Percentiles rank a stretch among this genome's conserved stretches.
These are phyloP conservation scores for Salvator merianae DNA, from an alignment of 2,113 vertebrate species.

Conservation along the genomic window DNA sequence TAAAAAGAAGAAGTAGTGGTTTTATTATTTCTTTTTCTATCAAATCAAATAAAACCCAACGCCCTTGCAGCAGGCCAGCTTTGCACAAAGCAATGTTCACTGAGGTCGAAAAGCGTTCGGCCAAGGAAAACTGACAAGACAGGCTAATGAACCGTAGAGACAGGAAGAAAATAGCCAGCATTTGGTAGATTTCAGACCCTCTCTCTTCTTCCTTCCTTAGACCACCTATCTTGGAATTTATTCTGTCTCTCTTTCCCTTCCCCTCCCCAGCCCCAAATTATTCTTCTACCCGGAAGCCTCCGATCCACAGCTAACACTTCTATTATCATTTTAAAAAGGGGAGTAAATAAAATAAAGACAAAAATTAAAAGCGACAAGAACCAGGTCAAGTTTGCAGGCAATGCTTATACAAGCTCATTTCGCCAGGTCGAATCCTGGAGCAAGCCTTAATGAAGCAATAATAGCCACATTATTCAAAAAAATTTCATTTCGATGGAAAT, in stretches of 20 bases:
- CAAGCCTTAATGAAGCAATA: conserved; percentile 97
- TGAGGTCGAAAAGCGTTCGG: conserved; percentile 88
- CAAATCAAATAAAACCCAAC: conserved; percentile 77
- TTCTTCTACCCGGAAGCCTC: conserved; percentile 56
- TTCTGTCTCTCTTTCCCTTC: conserved; percentile 57
- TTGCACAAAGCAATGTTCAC: conserved; percentile 91
- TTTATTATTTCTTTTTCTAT: conserved; percentile 31
- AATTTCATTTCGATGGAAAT: conserved; percentile 94
- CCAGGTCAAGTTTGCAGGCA: conserved; percentile 93
- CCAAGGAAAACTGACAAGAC: conserved; percentile 92
- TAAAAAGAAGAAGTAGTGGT: neutral
- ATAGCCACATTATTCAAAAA: conserved; percentile 96
- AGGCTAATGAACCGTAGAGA: conserved; percentile 91
- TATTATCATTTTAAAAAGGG: conserved; percentile 63
- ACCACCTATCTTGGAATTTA: conserved; percentile 80
- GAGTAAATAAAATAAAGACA: conserved; percentile 82
- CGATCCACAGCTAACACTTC: conserved; percentile 57
- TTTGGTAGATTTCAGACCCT: conserved; percentile 82
- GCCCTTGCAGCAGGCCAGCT: conserved; percentile 69
- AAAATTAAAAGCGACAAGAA: conserved; percentile 97
- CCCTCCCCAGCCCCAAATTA: conserved; percentile 13
- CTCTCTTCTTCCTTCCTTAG: conserved; percentile 56
- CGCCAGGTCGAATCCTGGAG: conserved; percentile 89
- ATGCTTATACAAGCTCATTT: conserved; percentile 93
- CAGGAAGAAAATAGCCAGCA: conserved; percentile 84